A percentile compares a stretch with the other conserved stretches of the same genome.
Evolutionary conservation across 1,140 invertebrate species (phyloP).

Genomic region (Ostrea edulis): DNA sequence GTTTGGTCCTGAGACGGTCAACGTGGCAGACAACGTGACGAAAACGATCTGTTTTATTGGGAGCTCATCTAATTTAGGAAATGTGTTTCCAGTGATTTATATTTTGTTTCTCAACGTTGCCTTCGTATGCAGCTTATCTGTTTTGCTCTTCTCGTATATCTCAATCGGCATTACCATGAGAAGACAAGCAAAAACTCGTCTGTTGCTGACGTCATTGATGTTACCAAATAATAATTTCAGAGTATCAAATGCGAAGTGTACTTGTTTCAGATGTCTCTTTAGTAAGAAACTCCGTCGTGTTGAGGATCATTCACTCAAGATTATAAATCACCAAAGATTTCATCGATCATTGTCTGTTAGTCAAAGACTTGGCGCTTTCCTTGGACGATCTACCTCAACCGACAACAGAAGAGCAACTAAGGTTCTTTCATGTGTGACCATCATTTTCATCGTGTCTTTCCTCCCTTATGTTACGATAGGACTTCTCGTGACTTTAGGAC

Average conservation of each 20-base stretch:
- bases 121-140: neutral
- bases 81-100: neutral
- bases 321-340: neutral
- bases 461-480: neutral
- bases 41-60: neutral
- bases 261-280: neutral
- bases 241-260: neutral
- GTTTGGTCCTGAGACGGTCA: neutral
- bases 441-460: neutral
- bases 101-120: neutral
- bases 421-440: neutral
- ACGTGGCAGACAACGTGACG: neutral
- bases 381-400: neutral
- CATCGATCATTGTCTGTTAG: neutral
- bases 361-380: neutral
- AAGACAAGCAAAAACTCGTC: neutral
- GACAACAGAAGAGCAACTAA: slow-evolving; percentile 8
- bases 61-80: neutral
- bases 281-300: neutral
- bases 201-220: slow-evolving; percentile 16
- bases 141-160: neutral
- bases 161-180: neutral
- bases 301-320: neutral
- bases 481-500: neutral
- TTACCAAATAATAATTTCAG: neutral